Base-by-base conservation (phyloP, 1,140 invertebrate genomes). In the Trichogramma pretiosum region DNA sequence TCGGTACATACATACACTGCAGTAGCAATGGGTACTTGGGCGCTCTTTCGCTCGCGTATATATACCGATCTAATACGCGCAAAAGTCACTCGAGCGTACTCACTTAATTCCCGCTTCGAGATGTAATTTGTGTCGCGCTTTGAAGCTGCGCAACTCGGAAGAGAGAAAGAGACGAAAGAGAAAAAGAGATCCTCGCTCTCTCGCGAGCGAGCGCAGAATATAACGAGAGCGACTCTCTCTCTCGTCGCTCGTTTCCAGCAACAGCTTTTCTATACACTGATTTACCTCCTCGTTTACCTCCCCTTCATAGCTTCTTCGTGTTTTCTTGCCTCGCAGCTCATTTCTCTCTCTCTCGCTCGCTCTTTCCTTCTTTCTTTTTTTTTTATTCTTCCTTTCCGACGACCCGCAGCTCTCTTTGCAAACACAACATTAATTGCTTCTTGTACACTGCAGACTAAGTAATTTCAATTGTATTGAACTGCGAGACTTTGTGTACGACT, bases 111-210 rank as follows among this genome's bases (percentile, higher is more conserved):
- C 56, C 56, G 57, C 54, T 58, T 58, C 48, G 53, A 59, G 54
- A 59, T 59, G 57, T 61, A 59, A 61, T 59, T 61, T 61, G 55
- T 61, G 60, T 59, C 57, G 57, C n/a, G n/a, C 59, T 61, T 61
- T 61, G 57, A 59, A 52, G 54, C 52, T 23, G 42, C 41, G 52
- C 46, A 52, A 44, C 58, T 61, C 59, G 56, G n/a, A n/a, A n/a
- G n/a, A n/a, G n/a, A n/a, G n/a, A n/a, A n/a, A n/a, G n/a, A n/a
- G n/a, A n/a, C n/a, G n/a, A n/a, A n/a, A n/a, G n/a, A n/a, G n/a
- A n/a, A n/a, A n/a, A n/a, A n/a, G n/a, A n/a, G n/a, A n/a, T 61
- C 58, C 57, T 57, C 17, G 8, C 18, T 17, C 35, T 18, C 16
- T 5, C n/a, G 24, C 43, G 53, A 50, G 46, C 52, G 42, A 52